Evolutionary conservation across 2,888 invertebrate species (phyloP).

Genomic region (Gymnosoma rotundatum): DNA sequence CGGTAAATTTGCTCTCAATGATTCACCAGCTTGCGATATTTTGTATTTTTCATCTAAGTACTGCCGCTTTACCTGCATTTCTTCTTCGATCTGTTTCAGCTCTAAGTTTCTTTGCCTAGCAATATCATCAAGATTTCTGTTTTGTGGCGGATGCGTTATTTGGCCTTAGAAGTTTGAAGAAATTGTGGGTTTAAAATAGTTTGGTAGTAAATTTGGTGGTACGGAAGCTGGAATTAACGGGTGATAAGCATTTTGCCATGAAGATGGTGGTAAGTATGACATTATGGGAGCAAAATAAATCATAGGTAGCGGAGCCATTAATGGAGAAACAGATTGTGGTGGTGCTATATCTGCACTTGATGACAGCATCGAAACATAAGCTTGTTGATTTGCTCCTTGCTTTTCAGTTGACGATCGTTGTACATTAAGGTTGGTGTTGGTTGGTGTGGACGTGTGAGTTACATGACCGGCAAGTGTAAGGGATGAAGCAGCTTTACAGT

Average conservation of each 20-base stretch:
- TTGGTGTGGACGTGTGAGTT: slow-evolving; percentile 5
- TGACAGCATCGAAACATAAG: background rate
- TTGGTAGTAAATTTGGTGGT: background rate
- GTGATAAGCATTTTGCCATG: background rate
- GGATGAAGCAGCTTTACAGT: background rate
- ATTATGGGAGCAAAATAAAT: slow-evolving; percentile 17
- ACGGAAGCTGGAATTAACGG: background rate
- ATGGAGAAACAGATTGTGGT: background rate
- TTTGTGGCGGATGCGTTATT: background rate
- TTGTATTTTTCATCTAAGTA: slow-evolving; percentile 23
- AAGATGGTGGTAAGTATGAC: background rate
- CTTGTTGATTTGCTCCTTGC: background rate
- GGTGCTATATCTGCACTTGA: background rate
- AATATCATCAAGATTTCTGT: too few species aligned
- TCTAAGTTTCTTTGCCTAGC: background rate
- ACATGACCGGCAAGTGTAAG: background rate
- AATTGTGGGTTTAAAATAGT: background rate
- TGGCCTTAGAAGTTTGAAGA: background rate
- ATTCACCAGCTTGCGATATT: background rate
- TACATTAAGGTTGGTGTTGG: background rate
- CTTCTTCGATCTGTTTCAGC: slow-evolving; percentile 18
- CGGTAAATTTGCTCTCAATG: background rate
- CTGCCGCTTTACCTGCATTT: slow-evolving; percentile 20
- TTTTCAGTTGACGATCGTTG: background rate
- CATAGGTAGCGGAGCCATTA: background rate